These are phyloP conservation scores for Parapsyche elsis DNA, from an alignment of 1,140 invertebrate species.

Conservation along the genomic window DNA sequence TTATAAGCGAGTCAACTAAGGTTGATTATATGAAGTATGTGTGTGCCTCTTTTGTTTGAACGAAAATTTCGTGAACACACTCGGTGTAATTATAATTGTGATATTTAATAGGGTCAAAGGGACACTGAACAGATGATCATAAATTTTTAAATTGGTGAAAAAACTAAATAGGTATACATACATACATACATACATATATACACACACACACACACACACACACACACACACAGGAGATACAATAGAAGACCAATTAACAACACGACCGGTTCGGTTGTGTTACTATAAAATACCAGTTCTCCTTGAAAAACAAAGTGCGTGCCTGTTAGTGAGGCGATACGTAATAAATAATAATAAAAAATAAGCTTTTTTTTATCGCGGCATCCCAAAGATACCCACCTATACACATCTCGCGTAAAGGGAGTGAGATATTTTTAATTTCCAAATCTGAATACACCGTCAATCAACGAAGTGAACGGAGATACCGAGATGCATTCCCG, in stretches of 20 bases:
- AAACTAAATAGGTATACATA: no score
- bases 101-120: no score
- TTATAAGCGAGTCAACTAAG: no score
- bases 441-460: background rate
- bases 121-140: background rate
- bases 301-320: conserved; percentile 25
- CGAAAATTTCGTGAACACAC: no score
- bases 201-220: no score
- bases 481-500: no score
- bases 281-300: conserved; percentile 30
- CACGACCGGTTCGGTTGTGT: conserved; percentile 28
- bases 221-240: background rate
- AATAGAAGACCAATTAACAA: conserved; percentile 32
- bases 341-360: conserved; percentile 27
- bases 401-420: background rate
- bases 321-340: conserved; percentile 27
- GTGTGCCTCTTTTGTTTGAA: no score
- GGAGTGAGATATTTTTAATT: background rate
- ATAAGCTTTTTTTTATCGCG: conserved; percentile 21
- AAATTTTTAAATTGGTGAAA: background rate
- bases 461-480: no score
- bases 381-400: background rate
- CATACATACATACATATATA: no score
- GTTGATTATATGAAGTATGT: no score
- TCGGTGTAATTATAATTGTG: no score